phyloP scores from a whole-genome alignment of 2,888 invertebrate species.

The Yponomeuta cagnagella region DNA sequence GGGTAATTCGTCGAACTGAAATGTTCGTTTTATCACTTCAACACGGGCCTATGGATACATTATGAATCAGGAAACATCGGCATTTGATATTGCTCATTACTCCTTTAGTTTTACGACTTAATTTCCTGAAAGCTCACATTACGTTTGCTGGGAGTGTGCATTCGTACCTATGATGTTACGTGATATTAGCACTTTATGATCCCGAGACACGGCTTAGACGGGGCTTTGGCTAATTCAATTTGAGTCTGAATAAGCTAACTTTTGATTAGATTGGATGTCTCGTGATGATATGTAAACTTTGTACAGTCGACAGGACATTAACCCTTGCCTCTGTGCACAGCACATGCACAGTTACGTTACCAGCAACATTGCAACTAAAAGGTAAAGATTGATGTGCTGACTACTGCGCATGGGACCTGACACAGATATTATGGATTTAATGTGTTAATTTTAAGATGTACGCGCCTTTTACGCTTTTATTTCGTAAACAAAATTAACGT shows the following conservation, averaged over 20 bases:
- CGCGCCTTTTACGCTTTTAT: no score
- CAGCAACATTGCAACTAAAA: no score
- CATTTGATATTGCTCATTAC: conserved; percentile 44
- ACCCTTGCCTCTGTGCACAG: no score
- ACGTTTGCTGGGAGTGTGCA: conserved; percentile 39
- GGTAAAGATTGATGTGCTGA: no score
- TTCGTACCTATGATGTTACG: conserved; percentile 29
- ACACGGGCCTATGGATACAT: no score
- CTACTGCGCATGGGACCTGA: no score
- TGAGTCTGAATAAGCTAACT: conserved; percentile 38
- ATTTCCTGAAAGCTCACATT: conserved; percentile 64
- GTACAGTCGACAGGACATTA: background rate
- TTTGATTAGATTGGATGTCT: conserved; percentile 39
- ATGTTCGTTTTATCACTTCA: no score
- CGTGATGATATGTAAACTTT: background rate
- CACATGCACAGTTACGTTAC: no score
- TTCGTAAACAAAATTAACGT: no score
- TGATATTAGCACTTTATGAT: conserved; percentile 48
- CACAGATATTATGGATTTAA: no score
- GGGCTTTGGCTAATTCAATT: conserved; percentile 47
- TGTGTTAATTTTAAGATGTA: no score
- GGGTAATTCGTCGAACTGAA: no score
- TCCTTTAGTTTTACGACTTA: conserved; percentile 57
- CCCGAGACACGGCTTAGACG: conserved; percentile 20
- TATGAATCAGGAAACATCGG: background rate